Evolutionary conservation across 2,888 invertebrate species (phyloP).

Genomic region (Teinopalpus imperialis): DNA sequence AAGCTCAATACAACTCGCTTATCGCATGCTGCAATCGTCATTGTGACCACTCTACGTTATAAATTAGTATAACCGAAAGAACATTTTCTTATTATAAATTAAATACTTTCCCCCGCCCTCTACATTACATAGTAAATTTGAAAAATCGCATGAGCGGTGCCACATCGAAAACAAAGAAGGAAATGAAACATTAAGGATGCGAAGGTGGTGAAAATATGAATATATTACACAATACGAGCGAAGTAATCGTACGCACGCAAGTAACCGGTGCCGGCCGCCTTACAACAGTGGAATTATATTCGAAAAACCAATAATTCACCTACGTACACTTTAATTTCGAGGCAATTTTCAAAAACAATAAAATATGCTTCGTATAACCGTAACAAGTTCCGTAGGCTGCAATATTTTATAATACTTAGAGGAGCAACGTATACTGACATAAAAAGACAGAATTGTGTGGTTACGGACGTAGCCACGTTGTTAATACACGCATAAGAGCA

Average conservation of each 20-base stretch:
- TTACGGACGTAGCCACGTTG: constrained; percentile 16
- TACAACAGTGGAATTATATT: constrained; percentile 59
- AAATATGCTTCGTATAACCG: constrained; percentile 35
- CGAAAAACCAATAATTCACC: constrained; percentile 74
- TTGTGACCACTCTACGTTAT: too few species aligned
- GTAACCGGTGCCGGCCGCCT: constrained; percentile 52
- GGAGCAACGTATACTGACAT: not conserved
- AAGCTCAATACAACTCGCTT: constrained; percentile 27
- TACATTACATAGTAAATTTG: too few species aligned
- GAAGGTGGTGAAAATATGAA: constrained; percentile 78
- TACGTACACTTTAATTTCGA: constrained; percentile 69
- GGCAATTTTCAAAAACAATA: constrained; percentile 52
- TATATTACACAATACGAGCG: constrained; percentile 70
- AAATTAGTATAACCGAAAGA: too few species aligned
- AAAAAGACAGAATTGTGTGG: constrained; percentile 1
- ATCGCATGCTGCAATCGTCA: constrained; percentile 1
- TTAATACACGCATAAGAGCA: constrained; percentile 12
- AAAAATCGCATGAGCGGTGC: constrained; percentile 31
- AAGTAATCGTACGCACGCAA: constrained; percentile 78
- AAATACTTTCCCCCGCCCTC: too few species aligned
- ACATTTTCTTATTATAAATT: too few species aligned
- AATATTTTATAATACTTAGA: not conserved
- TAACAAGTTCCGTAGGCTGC: constrained; percentile 8
- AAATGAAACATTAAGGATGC: constrained; percentile 70
- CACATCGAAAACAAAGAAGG: constrained; percentile 52